These are phyloP conservation scores for Anastrepha ludens DNA, from an alignment of 1,140 invertebrate genomes.

Conservation along the genomic window DNA sequence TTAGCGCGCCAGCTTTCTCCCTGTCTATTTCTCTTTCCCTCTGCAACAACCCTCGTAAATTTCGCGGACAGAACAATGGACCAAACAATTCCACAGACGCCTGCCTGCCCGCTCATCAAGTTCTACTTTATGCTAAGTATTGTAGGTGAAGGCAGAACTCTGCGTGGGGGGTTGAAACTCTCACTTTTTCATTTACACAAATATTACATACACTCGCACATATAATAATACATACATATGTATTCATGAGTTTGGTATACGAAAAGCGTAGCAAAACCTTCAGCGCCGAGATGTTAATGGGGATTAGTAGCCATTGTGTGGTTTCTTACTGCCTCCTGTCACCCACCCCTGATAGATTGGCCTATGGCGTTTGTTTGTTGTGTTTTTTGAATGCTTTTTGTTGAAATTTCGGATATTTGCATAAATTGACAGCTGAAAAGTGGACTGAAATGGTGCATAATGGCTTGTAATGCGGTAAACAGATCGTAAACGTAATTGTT, in stretches of 20 bases:
- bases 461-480: constrained; percentile 70
- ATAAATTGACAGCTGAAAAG: constrained; percentile 69
- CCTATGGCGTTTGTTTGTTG: constrained; percentile 25
- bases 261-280: background rate
- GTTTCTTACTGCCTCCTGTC: constrained; percentile 10
- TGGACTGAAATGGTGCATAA: constrained; percentile 68
- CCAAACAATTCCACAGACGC: constrained; percentile 61
- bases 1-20: background rate
- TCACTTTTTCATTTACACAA: constrained; percentile 24
- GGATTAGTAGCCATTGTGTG: constrained; percentile 51
- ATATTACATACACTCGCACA: background rate
- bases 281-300: constrained; percentile 41
- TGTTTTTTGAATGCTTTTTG: constrained; percentile 35
- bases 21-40: background rate
- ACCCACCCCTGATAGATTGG: background rate
- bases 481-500: constrained; percentile 71
- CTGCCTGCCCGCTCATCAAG: background rate
- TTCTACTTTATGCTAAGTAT: background rate
- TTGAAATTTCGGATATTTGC: constrained; percentile 61
- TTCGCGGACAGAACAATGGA: constrained; percentile 40
- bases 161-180: constrained; percentile 39
- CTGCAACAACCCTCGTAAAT: background rate
- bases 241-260: background rate
- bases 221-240: background rate
- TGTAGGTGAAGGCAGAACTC: background rate